phyloP scores from a whole-genome alignment of 1,140 invertebrate genomes.

The Pinna nobilis region DNA sequence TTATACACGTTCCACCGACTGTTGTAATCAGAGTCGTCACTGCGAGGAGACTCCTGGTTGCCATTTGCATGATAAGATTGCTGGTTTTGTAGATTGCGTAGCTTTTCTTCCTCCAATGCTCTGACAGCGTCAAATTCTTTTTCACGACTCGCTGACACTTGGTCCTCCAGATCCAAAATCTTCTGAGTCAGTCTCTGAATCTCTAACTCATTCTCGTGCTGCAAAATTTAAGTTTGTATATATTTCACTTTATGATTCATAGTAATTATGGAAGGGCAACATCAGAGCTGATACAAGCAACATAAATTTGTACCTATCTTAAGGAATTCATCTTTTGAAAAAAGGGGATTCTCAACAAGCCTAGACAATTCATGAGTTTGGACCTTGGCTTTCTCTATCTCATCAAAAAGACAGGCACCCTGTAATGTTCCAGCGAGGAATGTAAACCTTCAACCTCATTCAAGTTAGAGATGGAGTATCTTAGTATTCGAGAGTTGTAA shows the following conservation, averaged over 20 bases:
- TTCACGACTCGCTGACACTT: constrained; percentile 45
- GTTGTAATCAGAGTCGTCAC: constrained; percentile 17
- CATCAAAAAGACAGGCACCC: no score
- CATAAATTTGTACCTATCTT: neutral
- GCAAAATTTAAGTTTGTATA: constrained; percentile 10
- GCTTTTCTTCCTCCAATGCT: constrained; percentile 45
- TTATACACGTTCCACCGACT: constrained; percentile 50
- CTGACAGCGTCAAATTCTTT: constrained; percentile 55
- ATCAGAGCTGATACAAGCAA: neutral
- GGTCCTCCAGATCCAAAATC: constrained; percentile 51
- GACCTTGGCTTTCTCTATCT: no score
- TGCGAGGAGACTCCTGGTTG: neutral
- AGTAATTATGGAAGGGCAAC: neutral
- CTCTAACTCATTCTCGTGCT: constrained; percentile 66
- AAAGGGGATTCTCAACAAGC: no score
- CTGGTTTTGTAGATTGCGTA: constrained; percentile 26
- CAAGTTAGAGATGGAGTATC: no score
- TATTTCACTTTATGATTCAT: no score
- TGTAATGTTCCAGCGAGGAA: no score
- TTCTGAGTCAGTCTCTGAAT: constrained; percentile 52
- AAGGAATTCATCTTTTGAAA: no score
- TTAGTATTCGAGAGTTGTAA: no score
- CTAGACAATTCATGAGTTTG: no score
- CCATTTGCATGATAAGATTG: neutral
- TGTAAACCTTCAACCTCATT: no score